Evolutionary conservation across 2,797 vertebrate genomes (phyloP), one percentile per base, ranked within the genome.

Genomic region (Rhynchonycteris naso): DNA sequence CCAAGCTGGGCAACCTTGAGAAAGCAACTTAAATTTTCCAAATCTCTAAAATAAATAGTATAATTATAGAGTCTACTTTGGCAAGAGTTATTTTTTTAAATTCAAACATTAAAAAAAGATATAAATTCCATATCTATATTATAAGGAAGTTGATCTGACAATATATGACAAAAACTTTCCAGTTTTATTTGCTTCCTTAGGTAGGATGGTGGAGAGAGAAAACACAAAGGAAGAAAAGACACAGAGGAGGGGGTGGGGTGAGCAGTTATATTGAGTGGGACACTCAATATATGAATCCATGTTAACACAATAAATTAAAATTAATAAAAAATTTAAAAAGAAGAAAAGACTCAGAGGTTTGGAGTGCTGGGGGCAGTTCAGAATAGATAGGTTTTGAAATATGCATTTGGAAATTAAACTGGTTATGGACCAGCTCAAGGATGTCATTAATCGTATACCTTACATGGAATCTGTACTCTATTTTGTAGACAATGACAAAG

Each of bases 31-130:
- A 52, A 85, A 82, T 24, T 88, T 65, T 47, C 33, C 1, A 35
- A 78, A 85, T 79, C 24, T 69, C 52, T 88, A 90, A 89, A 71
- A 71, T 65, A 33, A 63, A 69, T 59, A 71, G 9, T 54, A 63
- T 10, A 88, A 83, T 47, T 76, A 10, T 90, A 80, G 4, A 75
- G 86, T 92, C 16, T 52, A 50, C 52, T 30, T 97, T 85, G 87
- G 54, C 63, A 91, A 85, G 7, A 2, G 47, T 80, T 80, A 30
- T 69, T 56, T 79, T 79, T 92, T 68, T 91, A 14, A 13, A 68
- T 94, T 12, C 21, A 86, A 86, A 72, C 30, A 33, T 52, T 65
- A 88, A 58, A 91, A 91, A 90, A 26, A 14, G 71, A 91, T 3
- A 1, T 9, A 58, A 84, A 22, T 12, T 30, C 14, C 6, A 54